A percentile compares a stretch with the other conserved stretches of the same genome.
phyloP scores from a whole-genome alignment of 2,888 invertebrate genomes.

The Heterodera filipjevi region DNA sequence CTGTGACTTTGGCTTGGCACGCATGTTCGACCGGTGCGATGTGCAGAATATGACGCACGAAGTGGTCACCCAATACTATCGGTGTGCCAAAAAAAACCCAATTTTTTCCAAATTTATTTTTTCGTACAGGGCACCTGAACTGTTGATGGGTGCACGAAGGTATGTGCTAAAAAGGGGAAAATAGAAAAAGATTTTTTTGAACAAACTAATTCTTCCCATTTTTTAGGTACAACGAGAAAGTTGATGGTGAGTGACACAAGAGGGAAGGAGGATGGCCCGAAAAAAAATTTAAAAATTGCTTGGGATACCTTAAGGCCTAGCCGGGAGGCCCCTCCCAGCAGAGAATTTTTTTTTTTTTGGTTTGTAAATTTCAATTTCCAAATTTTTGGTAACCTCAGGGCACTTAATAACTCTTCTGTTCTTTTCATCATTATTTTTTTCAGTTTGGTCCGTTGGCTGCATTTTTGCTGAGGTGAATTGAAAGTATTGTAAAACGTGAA shows the following conservation, averaged over 20 bases:
- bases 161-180: slow-evolving; percentile 28
- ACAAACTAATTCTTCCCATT: too few relatives aligned
- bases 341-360: too few relatives aligned
- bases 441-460: slow-evolving; percentile 97
- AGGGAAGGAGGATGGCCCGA: background rate
- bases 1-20: slow-evolving; percentile 97
- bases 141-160: slow-evolving; percentile 90
- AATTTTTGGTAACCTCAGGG: too few relatives aligned
- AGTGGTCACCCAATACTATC: slow-evolving; percentile 98
- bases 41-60: slow-evolving; percentile 97
- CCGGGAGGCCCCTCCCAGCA: too few relatives aligned
- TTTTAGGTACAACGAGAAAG: slow-evolving; percentile 11
- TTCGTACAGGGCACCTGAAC: slow-evolving; percentile 80
- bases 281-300: slow-evolving; percentile 11
- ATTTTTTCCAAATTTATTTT: slow-evolving; percentile 6
- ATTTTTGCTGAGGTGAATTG: slow-evolving; percentile 86
- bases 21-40: slow-evolving; percentile 92
- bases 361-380: too few relatives aligned
- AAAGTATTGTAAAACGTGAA: background rate
- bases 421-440: too few relatives aligned
- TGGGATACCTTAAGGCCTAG: too few relatives aligned
- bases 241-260: background rate
- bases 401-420: too few relatives aligned
- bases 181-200: background rate
- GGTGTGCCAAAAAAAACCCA: slow-evolving; percentile 66